Conservation (phyloP, 2,113 vertebrate genomes). For the Silurus meridionalis region DNA sequence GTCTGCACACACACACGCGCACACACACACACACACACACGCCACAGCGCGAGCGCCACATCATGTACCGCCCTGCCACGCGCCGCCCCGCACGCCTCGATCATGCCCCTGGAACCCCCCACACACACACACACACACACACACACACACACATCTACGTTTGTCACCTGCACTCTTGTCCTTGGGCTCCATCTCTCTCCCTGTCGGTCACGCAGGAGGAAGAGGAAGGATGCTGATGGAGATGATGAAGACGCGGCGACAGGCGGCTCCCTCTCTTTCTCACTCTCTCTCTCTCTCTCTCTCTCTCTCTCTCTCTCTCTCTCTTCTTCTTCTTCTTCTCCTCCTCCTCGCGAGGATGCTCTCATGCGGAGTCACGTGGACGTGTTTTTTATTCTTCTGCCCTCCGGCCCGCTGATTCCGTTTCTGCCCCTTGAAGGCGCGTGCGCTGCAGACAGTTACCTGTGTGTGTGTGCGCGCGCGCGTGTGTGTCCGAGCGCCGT, state of each 20-base stretch:
- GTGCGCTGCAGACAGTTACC: neutral
- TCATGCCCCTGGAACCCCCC: neutral
- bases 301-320: too few relatives aligned
- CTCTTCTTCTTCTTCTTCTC: neutral
- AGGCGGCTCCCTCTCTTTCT: slow-evolving; percentile 25
- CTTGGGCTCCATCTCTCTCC: slow-evolving; percentile 28
- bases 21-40: slow-evolving; percentile 11
- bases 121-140: slow-evolving; percentile 1
- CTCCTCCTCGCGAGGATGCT: slow-evolving; percentile 7
- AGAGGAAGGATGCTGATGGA: neutral
- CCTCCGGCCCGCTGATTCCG: neutral
- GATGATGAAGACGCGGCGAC: slow-evolving; percentile 1
- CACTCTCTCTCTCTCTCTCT: too few relatives aligned
- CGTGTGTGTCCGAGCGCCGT: neutral
- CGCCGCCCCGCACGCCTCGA: neutral
- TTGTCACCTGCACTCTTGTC: slow-evolving; percentile 29
- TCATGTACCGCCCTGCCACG: slow-evolving; percentile 27
- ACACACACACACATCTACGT: neutral
- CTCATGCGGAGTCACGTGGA: slow-evolving; percentile 32
- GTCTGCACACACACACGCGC: slow-evolving; percentile 4
- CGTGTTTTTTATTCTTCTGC: neutral
- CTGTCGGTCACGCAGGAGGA: slow-evolving; percentile 23
- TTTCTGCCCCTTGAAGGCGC: neutral
- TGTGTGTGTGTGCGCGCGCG: neutral
- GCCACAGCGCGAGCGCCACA: slow-evolving; percentile 8